These are phyloP conservation scores for Picus viridis DNA, from an alignment of 2,797 vertebrate species.

Conservation along the genomic window DNA sequence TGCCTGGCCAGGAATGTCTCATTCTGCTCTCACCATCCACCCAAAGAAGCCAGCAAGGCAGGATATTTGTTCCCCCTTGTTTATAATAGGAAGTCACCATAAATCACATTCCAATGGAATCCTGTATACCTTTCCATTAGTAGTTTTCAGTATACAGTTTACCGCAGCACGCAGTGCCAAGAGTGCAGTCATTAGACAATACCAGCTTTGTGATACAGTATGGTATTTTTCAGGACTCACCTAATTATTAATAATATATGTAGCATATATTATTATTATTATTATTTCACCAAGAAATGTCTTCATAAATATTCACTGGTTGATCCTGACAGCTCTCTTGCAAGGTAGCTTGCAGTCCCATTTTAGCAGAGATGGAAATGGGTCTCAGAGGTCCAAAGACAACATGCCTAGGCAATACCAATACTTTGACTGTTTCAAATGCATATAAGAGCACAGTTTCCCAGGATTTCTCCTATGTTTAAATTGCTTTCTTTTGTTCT, in stretches of 20 bases:
- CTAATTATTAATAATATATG: constrained; percentile 54
- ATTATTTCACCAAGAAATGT: constrained; percentile 13
- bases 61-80: constrained; percentile 60
- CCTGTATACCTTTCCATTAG: constrained; percentile 59
- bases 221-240: constrained; percentile 64
- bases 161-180: constrained; percentile 22
- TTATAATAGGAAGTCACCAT: constrained; percentile 69
- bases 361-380: constrained; percentile 22
- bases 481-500: constrained; percentile 10
- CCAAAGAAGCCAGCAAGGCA: constrained; percentile 36
- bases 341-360: constrained; percentile 9
- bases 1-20: constrained; percentile 46
- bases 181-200: constrained; percentile 53
- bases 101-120: constrained; percentile 66
- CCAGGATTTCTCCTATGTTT: constrained; percentile 1
- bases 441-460: neutral
- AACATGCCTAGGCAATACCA: constrained; percentile 10
- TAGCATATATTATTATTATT: neutral
- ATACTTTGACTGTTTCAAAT: constrained; percentile 11
- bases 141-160: constrained; percentile 57
- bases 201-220: constrained; percentile 54
- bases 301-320: constrained; percentile 36
- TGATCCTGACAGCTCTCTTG: constrained; percentile 42
- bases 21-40: constrained; percentile 26
- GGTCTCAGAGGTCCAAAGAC: neutral